Conservation (phyloP, 2,113 vertebrate genomes). For the Suncus etruscus region DNA sequence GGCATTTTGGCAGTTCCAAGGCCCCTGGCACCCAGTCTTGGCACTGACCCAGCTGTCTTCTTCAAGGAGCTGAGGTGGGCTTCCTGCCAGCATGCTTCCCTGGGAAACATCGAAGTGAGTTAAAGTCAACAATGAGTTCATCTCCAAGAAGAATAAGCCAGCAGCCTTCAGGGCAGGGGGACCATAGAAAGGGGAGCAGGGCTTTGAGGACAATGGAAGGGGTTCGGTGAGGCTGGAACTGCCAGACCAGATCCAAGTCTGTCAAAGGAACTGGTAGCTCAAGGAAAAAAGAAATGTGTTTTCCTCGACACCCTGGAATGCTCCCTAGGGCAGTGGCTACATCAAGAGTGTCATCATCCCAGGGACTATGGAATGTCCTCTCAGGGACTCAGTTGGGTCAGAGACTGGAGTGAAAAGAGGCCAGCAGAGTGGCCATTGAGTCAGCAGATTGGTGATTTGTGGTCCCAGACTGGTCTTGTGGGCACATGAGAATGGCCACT, state of each 20-base stretch:
- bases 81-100: conserved; percentile 78
- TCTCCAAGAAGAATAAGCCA: conserved; percentile 80
- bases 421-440: not conserved
- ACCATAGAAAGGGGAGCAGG: not conserved
- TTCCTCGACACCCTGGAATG: conserved; percentile 53
- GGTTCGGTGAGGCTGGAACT: conserved; percentile 52
- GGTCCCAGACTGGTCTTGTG: not conserved
- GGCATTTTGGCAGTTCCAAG: conserved; percentile 79
- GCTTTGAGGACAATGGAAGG: conserved; percentile 18
- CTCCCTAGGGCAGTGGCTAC: conserved; percentile 50
- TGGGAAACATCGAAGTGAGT: conserved; percentile 83
- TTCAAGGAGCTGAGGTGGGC: conserved; percentile 80
- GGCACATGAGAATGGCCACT: not conserved
- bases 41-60: conserved; percentile 77
- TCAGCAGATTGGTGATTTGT: not conserved
- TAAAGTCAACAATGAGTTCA: conserved; percentile 85
- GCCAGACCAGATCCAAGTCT: conserved; percentile 59
- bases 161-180: conserved; percentile 71
- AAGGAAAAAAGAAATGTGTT: conserved; percentile 52
- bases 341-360: conserved; percentile 27
- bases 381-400: not conserved
- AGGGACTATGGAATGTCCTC: conserved; percentile 45
- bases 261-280: conserved; percentile 34
- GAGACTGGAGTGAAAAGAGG: not conserved
- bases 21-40: conserved; percentile 80